Evolutionary conservation across 2,888 invertebrate genomes (phyloP).

Genomic region (Dynastes maya): DNA sequence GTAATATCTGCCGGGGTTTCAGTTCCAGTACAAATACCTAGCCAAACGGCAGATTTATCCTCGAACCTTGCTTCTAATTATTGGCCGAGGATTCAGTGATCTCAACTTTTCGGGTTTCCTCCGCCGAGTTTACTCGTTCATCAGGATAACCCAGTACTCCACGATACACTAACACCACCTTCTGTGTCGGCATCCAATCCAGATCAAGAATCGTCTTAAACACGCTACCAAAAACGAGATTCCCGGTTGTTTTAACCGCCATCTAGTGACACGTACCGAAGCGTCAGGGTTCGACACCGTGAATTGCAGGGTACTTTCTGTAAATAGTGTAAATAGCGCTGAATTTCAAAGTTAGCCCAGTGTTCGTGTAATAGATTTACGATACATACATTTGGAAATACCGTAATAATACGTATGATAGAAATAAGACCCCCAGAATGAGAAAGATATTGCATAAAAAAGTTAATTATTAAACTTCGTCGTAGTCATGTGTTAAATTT

Average conservation of each 20-base stretch:
- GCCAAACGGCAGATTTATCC: slow-evolving; percentile 85
- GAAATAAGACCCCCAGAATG: slow-evolving; percentile 30
- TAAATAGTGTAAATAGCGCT: slow-evolving; percentile 63
- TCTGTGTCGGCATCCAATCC: slow-evolving; percentile 68
- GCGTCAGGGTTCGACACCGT: slow-evolving; percentile 53
- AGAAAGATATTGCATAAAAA: slow-evolving; percentile 23
- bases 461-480: slow-evolving; percentile 23
- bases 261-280: slow-evolving; percentile 44
- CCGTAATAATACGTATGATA: slow-evolving; percentile 25
- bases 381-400: neutral
- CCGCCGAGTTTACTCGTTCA: slow-evolving; percentile 81
- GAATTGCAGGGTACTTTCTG: slow-evolving; percentile 66
- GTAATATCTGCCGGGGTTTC: slow-evolving; percentile 94
- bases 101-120: slow-evolving; percentile 91
- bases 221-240: neutral
- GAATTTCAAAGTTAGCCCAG: slow-evolving; percentile 53
- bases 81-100: slow-evolving; percentile 95
- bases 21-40: slow-evolving; percentile 93
- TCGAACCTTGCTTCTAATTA: slow-evolving; percentile 82
- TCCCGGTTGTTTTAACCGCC: neutral
- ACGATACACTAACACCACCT: slow-evolving; percentile 74
- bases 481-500: slow-evolving; percentile 44
- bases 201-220: slow-evolving; percentile 64
- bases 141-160: slow-evolving; percentile 76
- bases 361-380: slow-evolving; percentile 52